Percentiles rank a stretch among this genome's conserved stretches.
phyloP scores from a whole-genome alignment of 1,140 invertebrate species.

The Dermatophagoides farinae region DNA sequence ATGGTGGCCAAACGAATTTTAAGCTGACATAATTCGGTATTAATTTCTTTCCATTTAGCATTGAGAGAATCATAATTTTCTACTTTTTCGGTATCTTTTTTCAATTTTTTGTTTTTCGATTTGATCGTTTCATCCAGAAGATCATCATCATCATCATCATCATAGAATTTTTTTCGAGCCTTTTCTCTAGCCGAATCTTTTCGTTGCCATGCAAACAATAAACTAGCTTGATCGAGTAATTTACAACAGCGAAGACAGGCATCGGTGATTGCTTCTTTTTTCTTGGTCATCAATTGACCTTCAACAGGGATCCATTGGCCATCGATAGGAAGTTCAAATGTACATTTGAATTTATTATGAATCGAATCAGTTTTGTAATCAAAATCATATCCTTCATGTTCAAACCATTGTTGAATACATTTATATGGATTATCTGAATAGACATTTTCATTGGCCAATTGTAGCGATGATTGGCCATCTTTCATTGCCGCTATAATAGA shows the following conservation, averaged over 20 bases:
- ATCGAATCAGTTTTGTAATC: constrained; percentile 12
- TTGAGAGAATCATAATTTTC: constrained; percentile 13
- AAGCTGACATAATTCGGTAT: constrained; percentile 9
- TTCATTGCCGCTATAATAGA: constrained; percentile 5
- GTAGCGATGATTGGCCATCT: not conserved
- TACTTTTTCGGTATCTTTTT: not conserved
- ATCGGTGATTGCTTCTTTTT: constrained; percentile 14
- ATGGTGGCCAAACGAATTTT: constrained; percentile 11
- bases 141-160: constrained; percentile 12
- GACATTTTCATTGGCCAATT: constrained; percentile 5
- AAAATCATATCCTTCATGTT: constrained; percentile 13
- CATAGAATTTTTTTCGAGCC: not conserved
- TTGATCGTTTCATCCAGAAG: constrained; percentile 12
- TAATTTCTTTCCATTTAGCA: constrained; percentile 12
- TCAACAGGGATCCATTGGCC: constrained; percentile 11
- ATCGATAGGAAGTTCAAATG: constrained; percentile 13
- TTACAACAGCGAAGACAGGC: constrained; percentile 12
- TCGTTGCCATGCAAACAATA: constrained; percentile 15
- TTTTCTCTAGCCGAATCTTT: constrained; percentile 1
- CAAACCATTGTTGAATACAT: constrained; percentile 15
- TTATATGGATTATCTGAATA: constrained; percentile 14
- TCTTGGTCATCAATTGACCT: constrained; percentile 5
- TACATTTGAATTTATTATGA: constrained; percentile 13
- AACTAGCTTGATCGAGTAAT: constrained; percentile 13
- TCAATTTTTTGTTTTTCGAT: not conserved